Conservation (phyloP, 2,113 vertebrate species). For the Agapornis roseicollis region DNA sequence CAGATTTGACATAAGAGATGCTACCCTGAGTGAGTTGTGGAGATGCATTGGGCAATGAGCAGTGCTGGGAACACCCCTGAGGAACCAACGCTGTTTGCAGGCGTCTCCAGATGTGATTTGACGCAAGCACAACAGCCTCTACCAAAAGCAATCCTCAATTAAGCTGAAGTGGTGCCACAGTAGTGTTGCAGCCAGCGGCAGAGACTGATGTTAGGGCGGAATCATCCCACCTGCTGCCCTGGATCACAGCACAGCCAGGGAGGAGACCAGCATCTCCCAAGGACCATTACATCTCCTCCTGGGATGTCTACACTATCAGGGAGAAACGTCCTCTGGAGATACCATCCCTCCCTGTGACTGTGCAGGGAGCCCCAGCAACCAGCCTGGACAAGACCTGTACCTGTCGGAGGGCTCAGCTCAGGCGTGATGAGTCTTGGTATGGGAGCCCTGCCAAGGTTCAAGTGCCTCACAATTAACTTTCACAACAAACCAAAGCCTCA, state of each 20-base stretch:
- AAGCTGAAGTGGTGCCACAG: rapidly evolving
- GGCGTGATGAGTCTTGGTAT: neutral
- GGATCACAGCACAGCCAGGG: rapidly evolving
- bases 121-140: neutral
- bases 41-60: neutral
- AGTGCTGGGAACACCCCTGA: neutral
- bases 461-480: constrained; percentile 31
- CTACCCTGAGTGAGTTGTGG: neutral
- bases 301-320: neutral
- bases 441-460: constrained; percentile 21
- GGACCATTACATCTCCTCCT: neutral
- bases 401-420: neutral
- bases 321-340: neutral
- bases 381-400: neutral
- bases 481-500: constrained; percentile 50
- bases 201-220: neutral
- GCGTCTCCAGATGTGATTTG: neutral
- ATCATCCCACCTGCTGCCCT: neutral
- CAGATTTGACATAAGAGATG: neutral
- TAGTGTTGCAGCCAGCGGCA: neutral
- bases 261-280: rapidly evolving
- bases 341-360: neutral
- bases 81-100: neutral
- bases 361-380: neutral
- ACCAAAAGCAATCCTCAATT: neutral